Percentiles rank a stretch among this genome's conserved stretches.
Evolutionary conservation across 1,140 invertebrate genomes (phyloP).

Genomic region (Mylabris phalerata): DNA sequence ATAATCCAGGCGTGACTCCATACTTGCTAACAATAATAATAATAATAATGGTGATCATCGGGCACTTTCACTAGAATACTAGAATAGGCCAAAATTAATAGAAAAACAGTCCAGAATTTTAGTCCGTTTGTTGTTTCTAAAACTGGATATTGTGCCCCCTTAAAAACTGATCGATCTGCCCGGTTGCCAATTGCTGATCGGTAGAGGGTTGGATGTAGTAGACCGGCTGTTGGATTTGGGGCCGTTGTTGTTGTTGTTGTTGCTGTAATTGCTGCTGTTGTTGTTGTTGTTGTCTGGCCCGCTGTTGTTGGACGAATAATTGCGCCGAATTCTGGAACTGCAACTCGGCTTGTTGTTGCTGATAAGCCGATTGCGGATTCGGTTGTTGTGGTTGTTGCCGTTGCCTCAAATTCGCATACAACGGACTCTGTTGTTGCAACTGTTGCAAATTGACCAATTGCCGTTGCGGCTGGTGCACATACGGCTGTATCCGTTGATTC

Average conservation of each 20-base stretch:
- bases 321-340: slow-evolving; percentile 66
- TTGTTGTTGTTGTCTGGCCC: slow-evolving; percentile 44
- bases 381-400: slow-evolving; percentile 23
- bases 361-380: slow-evolving; percentile 60
- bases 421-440: slow-evolving; percentile 40
- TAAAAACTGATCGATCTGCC: slow-evolving; percentile 73
- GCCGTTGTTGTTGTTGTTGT: slow-evolving; percentile 40
- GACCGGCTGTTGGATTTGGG: slow-evolving; percentile 47
- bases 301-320: slow-evolving; percentile 63
- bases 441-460: slow-evolving; percentile 39
- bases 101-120: neutral
- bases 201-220: slow-evolving; percentile 56
- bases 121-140: slow-evolving; percentile 32
- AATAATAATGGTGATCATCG: neutral
- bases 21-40: neutral
- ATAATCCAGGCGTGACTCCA: slow-evolving; percentile 7
- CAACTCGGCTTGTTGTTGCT: slow-evolving; percentile 60
- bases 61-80: slow-evolving; percentile 12
- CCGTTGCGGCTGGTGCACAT: slow-evolving; percentile 54
- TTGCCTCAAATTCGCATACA: slow-evolving; percentile 35
- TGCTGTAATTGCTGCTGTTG: slow-evolving; percentile 39
- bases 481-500: slow-evolving; percentile 67
- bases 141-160: slow-evolving; percentile 62
- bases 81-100: neutral
- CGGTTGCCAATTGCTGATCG: slow-evolving; percentile 43